phyloP scores from a whole-genome alignment of 2,888 invertebrate species.

The Caenorhabditis plicata region DNA sequence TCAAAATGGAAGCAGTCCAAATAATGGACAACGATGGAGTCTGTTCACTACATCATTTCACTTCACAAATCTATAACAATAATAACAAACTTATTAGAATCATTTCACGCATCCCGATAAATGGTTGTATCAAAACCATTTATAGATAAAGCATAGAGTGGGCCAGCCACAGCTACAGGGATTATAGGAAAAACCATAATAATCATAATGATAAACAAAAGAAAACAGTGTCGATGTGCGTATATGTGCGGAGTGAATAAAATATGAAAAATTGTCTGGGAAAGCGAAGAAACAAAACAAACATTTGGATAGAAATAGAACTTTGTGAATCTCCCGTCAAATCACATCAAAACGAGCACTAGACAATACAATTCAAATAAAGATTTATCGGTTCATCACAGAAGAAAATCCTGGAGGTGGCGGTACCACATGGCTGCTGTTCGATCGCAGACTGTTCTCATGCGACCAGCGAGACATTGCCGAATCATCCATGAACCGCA shows the following conservation, averaged over 20 bases:
- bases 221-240: neutral
- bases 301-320: constrained; percentile 3
- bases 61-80: too few species aligned
- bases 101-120: too few species aligned
- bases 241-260: constrained; percentile 6
- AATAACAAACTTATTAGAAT: too few species aligned
- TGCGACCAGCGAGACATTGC: constrained; percentile 33
- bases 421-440: constrained; percentile 21
- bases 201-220: constrained; percentile 15
- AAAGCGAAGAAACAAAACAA: constrained; percentile 1
- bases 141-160: constrained; percentile 25
- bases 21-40: too few species aligned
- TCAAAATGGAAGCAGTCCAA: too few species aligned
- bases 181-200: too few species aligned
- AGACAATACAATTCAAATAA: too few species aligned
- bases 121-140: too few species aligned
- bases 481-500: constrained; percentile 48
- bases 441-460: constrained; percentile 40
- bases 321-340: neutral
- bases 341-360: neutral
- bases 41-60: constrained; percentile 49
- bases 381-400: constrained; percentile 34
- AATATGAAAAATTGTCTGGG: constrained; percentile 6
- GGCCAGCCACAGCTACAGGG: too few species aligned
- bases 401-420: constrained; percentile 48